Evolutionary conservation across 2,888 invertebrate genomes (phyloP).

Genomic region (Erannis defoliaria): DNA sequence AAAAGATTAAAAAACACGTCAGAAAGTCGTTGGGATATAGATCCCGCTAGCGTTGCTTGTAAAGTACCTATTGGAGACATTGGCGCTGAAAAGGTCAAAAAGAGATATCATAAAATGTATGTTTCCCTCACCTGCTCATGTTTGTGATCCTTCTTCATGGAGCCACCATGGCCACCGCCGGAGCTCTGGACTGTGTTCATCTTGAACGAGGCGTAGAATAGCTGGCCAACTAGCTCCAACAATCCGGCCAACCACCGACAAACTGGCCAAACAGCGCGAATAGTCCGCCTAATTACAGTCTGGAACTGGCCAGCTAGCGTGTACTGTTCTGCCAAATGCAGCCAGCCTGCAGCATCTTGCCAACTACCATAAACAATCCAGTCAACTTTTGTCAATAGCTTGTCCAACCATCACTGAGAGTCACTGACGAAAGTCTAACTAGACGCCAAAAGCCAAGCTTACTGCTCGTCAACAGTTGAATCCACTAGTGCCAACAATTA

Average conservation of each 20-base stretch:
- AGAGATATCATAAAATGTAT: too few species aligned
- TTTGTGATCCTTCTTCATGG: slow-evolving; percentile 86
- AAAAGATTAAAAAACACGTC: too few species aligned
- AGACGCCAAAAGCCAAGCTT: background rate
- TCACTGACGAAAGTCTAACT: background rate
- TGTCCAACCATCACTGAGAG: background rate
- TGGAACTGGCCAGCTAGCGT: background rate
- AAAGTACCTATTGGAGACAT: too few species aligned
- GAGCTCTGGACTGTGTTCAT: slow-evolving; percentile 90
- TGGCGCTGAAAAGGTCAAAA: background rate
- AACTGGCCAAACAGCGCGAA: background rate
- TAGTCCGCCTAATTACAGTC: background rate
- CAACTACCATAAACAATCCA: background rate
- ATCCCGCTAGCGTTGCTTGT: too few species aligned
- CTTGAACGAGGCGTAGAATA: slow-evolving; percentile 34
- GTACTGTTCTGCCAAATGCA: background rate
- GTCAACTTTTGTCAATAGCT: background rate
- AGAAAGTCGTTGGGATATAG: too few species aligned
- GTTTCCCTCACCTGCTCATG: slow-evolving; percentile 81
- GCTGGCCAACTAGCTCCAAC: background rate
- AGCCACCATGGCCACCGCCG: slow-evolving; percentile 86
- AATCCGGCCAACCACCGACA: too few species aligned
- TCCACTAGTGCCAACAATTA: background rate
- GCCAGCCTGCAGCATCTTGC: background rate
- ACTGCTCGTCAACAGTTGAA: background rate